These are phyloP conservation scores for Lacanobia wlatinum DNA, from an alignment of 2,888 invertebrate genomes.

Conservation along the genomic window DNA sequence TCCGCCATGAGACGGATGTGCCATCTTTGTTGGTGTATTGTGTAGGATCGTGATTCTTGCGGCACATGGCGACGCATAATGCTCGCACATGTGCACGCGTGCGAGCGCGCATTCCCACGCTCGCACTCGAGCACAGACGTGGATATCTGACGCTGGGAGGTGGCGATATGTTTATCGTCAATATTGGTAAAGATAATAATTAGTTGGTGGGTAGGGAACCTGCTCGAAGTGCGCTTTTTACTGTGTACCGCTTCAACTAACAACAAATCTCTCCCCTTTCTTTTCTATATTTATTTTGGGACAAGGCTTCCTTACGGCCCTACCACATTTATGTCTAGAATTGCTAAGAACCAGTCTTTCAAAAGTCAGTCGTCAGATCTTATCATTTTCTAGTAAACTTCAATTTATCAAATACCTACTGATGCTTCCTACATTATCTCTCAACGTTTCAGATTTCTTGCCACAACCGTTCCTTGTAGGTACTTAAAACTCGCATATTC, in stretches of 20 bases:
- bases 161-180: slow-evolving; percentile 5
- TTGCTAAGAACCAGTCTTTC: neutral
- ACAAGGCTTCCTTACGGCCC: no score
- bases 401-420: no score
- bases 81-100: slow-evolving; percentile 56
- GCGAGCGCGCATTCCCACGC: slow-evolving; percentile 44
- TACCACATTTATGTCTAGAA: neutral
- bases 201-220: neutral
- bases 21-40: slow-evolving; percentile 19
- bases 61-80: slow-evolving; percentile 63
- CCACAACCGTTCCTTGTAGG: neutral
- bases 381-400: no score
- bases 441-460: neutral
- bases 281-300: neutral
- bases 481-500: neutral
- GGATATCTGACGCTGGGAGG: slow-evolving; percentile 18
- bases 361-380: no score
- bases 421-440: neutral
- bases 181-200: slow-evolving; percentile 32
- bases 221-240: slow-evolving; percentile 1
- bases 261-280: neutral
- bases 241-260: neutral
- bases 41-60: slow-evolving; percentile 10
- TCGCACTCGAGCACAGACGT: neutral
- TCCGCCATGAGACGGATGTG: slow-evolving; percentile 10